phyloP scores from a whole-genome alignment of 2,888 invertebrate genomes.

The Amphipoea oculea region DNA sequence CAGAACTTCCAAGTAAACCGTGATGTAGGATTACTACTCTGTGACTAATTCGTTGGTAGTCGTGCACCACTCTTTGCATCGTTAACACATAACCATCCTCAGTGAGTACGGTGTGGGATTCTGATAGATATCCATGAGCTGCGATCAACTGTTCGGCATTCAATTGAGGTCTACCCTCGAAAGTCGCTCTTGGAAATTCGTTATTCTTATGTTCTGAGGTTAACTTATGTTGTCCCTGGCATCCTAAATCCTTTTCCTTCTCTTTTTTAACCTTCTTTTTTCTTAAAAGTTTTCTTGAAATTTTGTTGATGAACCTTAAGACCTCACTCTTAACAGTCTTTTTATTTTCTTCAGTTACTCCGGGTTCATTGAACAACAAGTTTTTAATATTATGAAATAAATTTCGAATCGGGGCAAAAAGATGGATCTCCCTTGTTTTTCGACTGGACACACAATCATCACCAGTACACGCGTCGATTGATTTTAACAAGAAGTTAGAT shows the following conservation, averaged over 20 bases:
- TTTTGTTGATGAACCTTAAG: slow-evolving; percentile 59
- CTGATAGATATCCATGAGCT: slow-evolving; percentile 67
- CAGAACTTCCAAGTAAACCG: slow-evolving; percentile 76
- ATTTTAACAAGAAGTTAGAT: slow-evolving; percentile 20
- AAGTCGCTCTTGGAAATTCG: neutral
- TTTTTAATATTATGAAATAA: slow-evolving; percentile 29
- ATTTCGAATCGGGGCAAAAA: slow-evolving; percentile 15
- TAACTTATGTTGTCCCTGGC: neutral
- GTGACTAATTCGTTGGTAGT: slow-evolving; percentile 8
- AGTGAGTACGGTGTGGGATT: slow-evolving; percentile 72
- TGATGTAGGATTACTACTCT: slow-evolving; percentile 73
- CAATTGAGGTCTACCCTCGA: slow-evolving; percentile 4
- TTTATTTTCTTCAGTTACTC: slow-evolving; percentile 54
- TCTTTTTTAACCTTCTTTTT: slow-evolving; percentile 2
- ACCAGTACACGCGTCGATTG: slow-evolving; percentile 5
- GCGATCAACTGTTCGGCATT: slow-evolving; percentile 47
- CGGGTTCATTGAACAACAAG: slow-evolving; percentile 2
- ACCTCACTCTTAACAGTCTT: slow-evolving; percentile 63
- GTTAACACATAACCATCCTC: slow-evolving; percentile 74
- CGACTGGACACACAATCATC: neutral
- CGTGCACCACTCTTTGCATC: slow-evolving; percentile 69
- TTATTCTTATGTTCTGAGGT: accelerated
- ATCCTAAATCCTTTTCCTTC: neutral
- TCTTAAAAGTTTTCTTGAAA: slow-evolving; percentile 22
- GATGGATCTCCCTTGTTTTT: accelerated